Evolutionary conservation across 2,888 invertebrate genomes (phyloP).

Genomic region (Coenonympha glycerion): DNA sequence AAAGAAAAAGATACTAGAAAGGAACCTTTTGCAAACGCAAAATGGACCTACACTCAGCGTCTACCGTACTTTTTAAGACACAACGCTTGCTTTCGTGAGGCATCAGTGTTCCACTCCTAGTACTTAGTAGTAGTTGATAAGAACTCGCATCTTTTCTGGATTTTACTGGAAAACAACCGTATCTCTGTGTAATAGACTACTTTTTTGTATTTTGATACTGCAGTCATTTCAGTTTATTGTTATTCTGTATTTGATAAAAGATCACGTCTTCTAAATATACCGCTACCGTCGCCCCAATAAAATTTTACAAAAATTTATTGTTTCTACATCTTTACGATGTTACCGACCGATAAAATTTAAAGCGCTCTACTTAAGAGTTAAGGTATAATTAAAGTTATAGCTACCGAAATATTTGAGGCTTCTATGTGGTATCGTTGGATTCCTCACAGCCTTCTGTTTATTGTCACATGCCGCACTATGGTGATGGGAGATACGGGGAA

Average conservation of each 20-base stretch:
- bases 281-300: neutral
- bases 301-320: constrained; percentile 3
- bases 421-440: neutral
- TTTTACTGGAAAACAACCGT: too few species aligned
- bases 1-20: too few species aligned
- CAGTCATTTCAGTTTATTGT: too few species aligned
- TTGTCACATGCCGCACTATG: neutral
- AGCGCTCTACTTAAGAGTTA: neutral
- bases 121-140: too few species aligned
- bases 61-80: too few species aligned
- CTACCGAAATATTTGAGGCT: constrained; percentile 3
- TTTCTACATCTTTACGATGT: neutral
- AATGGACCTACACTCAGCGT: too few species aligned
- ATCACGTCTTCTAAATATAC: neutral
- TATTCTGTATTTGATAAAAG: neutral
- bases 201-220: too few species aligned
- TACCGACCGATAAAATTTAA: neutral
- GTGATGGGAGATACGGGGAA: neutral
- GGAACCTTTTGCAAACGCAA: too few species aligned
- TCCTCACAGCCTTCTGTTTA: neutral
- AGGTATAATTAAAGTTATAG: constrained; percentile 1
- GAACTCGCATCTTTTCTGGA: too few species aligned
- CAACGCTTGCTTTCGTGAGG: too few species aligned
- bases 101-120: too few species aligned
- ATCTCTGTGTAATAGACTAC: too few species aligned